phyloP scores from a whole-genome alignment of 2,113 vertebrate species.

The Cyanoderma ruficeps region DNA sequence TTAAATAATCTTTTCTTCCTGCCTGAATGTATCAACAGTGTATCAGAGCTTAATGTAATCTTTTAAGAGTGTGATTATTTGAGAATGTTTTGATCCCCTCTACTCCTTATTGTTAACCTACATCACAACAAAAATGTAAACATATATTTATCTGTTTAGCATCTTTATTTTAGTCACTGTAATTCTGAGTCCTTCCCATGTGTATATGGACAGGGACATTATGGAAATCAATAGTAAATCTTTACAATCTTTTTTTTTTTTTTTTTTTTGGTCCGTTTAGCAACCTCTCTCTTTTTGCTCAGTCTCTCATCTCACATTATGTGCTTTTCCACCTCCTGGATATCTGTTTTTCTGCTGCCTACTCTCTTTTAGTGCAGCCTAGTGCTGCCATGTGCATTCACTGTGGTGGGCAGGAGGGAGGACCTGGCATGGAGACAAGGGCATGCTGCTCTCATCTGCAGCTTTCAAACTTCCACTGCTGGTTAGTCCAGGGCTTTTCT shows the following conservation, averaged over 20 bases:
- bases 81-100: slow-evolving; percentile 16
- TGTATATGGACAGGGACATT: not conserved
- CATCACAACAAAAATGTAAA: slow-evolving; percentile 10
- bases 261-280: not conserved
- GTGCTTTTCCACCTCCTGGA: not conserved
- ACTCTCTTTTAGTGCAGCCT: not conserved
- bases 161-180: slow-evolving; percentile 1
- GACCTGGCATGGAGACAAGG: not conserved
- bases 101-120: not conserved
- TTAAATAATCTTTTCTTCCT: slow-evolving; percentile 56
- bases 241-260: not conserved
- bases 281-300: not conserved
- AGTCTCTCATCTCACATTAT: not conserved
- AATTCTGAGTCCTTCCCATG: not conserved
- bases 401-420: not conserved
- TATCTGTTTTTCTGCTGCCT: not conserved
- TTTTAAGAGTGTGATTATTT: slow-evolving; percentile 39
- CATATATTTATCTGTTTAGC: not conserved
- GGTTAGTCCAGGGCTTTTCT: not conserved
- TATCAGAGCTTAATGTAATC: slow-evolving; percentile 40
- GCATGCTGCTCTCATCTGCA: not conserved
- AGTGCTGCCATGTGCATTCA: not conserved
- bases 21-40: not conserved
- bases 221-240: not conserved
- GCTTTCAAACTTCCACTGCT: not conserved